These are phyloP conservation scores for Mactra quadrangularis DNA, from an alignment of 1,140 invertebrate species.

Conservation along the genomic window DNA sequence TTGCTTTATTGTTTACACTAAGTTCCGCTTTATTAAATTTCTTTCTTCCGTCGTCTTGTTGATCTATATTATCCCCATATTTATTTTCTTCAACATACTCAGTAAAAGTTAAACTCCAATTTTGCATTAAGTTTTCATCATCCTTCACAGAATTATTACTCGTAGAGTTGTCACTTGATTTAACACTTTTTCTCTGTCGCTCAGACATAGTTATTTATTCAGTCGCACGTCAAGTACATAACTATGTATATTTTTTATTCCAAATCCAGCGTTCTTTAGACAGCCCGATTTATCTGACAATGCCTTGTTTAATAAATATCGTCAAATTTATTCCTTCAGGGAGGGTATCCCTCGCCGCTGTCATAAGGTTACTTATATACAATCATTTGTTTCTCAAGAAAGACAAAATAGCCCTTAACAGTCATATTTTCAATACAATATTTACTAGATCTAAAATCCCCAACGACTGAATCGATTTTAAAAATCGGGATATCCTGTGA, in stretches of 20 bases:
- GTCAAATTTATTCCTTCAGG: constrained; percentile 3
- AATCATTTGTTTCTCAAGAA: no score
- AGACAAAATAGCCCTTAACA: no score
- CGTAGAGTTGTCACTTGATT: constrained; percentile 2
- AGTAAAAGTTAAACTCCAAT: constrained; percentile 59
- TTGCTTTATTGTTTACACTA: neutral
- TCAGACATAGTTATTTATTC: constrained; percentile 10
- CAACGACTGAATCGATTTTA: no score
- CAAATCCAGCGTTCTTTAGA: constrained; percentile 3
- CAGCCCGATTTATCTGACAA: constrained; percentile 24
- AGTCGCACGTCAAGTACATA: neutral
- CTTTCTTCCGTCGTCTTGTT: neutral
- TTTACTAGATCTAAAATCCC: no score
- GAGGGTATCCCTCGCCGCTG: constrained; percentile 36
- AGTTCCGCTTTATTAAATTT: neutral
- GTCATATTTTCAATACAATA: no score
- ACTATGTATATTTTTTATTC: neutral
- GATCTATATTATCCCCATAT: neutral
- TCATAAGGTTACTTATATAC: constrained; percentile 48
- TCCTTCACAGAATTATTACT: constrained; percentile 29
- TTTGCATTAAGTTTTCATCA: constrained; percentile 56
- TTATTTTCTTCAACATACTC: constrained; percentile 37
- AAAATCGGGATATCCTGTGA: no score
- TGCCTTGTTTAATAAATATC: constrained; percentile 38
- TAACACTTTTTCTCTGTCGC: constrained; percentile 6